These are phyloP conservation scores for Lochmaea capreae DNA, from an alignment of 2,888 invertebrate species.

Conservation along the genomic window DNA sequence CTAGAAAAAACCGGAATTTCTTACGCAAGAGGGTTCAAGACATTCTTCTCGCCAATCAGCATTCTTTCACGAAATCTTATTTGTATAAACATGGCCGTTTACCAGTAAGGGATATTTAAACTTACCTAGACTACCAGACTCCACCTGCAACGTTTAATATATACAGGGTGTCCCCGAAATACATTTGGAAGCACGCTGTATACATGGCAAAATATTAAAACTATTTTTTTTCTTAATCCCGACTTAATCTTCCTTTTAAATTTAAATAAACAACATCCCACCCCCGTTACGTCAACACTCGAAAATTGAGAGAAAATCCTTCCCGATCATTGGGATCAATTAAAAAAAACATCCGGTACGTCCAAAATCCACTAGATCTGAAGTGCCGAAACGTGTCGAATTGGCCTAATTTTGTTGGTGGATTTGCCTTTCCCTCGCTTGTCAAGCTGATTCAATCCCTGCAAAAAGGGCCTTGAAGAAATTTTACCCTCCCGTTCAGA, in stretches of 20 bases:
- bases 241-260: slow-evolving; percentile 14
- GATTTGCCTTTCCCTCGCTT: slow-evolving; percentile 40
- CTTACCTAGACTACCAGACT: slow-evolving; percentile 13
- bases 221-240: too few relatives aligned
- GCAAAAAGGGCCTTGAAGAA: neutral
- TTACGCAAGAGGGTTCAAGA: slow-evolving; percentile 37
- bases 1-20: slow-evolving; percentile 38
- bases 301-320: slow-evolving; percentile 17
- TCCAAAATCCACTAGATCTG: slow-evolving; percentile 34
- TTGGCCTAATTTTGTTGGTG: slow-evolving; percentile 38
- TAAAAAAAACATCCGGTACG: slow-evolving; percentile 42
- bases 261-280: slow-evolving; percentile 19
- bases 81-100: slow-evolving; percentile 26
- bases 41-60: slow-evolving; percentile 32
- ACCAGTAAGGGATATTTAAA: slow-evolving; percentile 20
- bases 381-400: slow-evolving; percentile 44
- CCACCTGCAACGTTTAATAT: slow-evolving; percentile 1
- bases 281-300: slow-evolving; percentile 12
- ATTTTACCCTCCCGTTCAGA: neutral
- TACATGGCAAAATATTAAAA: too few relatives aligned
- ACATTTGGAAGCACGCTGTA: too few relatives aligned
- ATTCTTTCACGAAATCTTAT: slow-evolving; percentile 45
- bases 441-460: slow-evolving; percentile 4
- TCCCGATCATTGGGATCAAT: slow-evolving; percentile 38
- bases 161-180: neutral